Base-by-base conservation (phyloP, 2,888 invertebrate genomes). In the Machimus rusticus region DNA sequence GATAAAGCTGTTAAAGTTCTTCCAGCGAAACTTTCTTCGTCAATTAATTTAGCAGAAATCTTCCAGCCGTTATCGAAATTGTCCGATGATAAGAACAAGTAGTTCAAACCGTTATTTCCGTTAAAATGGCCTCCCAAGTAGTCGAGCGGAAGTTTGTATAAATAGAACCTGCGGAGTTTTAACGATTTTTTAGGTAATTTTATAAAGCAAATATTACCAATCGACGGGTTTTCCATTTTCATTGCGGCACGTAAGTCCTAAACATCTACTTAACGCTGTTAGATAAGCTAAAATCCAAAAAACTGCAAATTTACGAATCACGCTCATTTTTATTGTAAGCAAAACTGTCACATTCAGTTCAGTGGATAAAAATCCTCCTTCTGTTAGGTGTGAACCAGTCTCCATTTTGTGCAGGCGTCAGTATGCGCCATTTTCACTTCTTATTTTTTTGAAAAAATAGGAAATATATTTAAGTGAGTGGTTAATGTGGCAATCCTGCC, bases 21-120 rank as follows among this genome's bases (percentile, higher is more conserved):
- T 1, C 95, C 96, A 2, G 96, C 93, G 91, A 96, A 94, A 2
- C 97, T 96, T 51, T 93, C 90, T 0, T 94, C 94, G 88, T 94
- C 94, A 6, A 97, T 95, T 37, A 94, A 93, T 43, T 94, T 90
- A 1, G 93, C 93, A 0, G 97, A 96, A 90, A 96, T 92, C 84
- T 93, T 94, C 97, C 97, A 97, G 8, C 94, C 94, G 0, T 92
- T 92, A 34, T 93, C 91, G 23, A 94, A 91, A 66, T 93, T 94
- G 0, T 93, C 92, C 19, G 95, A 95, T 23, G 96, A 96, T 19
- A 97, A 94, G 90, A 95, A 96, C 90, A 95, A 93, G 90, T 97
- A 97, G 1, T 95, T 95, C 14, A 95, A 92, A 0, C 97, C 97
- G 51, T 55, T 81, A 23, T 12, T 51, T 82, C 57, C 12, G 16